Percentiles rank a stretch among this genome's conserved stretches.
Evolutionary conservation across 2,113 vertebrate genomes (phyloP).

Genomic region (Stictonetta naevosa): DNA sequence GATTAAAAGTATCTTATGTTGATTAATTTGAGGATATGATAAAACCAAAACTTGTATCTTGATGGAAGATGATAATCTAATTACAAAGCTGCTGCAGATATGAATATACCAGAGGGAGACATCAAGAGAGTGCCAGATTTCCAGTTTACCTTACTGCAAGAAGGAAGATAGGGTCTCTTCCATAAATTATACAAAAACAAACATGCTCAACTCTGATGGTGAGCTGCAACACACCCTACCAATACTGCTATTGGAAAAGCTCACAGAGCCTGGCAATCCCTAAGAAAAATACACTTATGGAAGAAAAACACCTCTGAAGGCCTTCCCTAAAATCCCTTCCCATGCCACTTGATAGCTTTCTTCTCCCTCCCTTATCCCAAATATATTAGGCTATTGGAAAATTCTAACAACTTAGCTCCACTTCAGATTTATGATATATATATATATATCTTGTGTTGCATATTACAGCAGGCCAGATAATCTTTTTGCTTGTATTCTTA

Average conservation of each 20-base stretch:
- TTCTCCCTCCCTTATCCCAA: neutral
- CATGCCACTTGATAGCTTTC: neutral
- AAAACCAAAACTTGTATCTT: neutral
- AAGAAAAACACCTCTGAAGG: neutral
- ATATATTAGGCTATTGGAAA: neutral
- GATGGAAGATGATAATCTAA: neutral
- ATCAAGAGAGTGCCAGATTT: neutral
- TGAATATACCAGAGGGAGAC: neutral
- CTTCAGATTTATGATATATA: neutral
- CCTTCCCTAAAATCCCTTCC: neutral
- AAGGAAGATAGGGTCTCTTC: neutral
- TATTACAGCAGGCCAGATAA: neutral
- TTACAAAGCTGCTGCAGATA: neutral
- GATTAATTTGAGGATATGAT: slow-evolving; percentile 29
- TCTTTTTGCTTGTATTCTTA: neutral
- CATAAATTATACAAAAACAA: neutral
- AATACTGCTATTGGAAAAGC: neutral
- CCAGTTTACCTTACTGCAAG: neutral
- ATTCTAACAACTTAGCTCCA: neutral
- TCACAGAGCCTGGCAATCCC: neutral
- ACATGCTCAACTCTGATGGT: neutral
- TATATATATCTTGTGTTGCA: neutral
- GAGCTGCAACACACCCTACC: neutral
- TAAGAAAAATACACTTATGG: neutral
- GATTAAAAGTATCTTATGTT: slow-evolving; percentile 16